Conservation (phyloP, 2,888 invertebrate genomes). For the Drosophila kokeensis region DNA sequence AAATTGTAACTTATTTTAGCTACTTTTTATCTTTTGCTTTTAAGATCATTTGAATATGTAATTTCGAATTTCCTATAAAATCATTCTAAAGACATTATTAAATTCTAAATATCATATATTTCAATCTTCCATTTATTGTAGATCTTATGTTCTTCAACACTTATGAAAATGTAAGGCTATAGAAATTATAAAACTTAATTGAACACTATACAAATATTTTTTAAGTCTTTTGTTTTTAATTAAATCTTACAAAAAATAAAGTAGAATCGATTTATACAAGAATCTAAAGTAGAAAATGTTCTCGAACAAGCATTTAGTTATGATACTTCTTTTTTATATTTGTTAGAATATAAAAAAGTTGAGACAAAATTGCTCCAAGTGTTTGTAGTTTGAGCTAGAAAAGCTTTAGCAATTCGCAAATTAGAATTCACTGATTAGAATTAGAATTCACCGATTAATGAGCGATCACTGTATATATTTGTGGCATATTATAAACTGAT, state of each 20-base stretch:
- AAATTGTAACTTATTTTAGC: neutral
- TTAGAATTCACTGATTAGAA: neutral
- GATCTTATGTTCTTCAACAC: neutral
- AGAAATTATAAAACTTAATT: neutral
- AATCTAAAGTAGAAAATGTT: neutral
- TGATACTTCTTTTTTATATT: neutral
- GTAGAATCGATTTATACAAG: neutral
- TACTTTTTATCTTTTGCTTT: neutral
- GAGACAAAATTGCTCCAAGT: neutral
- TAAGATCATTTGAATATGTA: slow-evolving; percentile 5
- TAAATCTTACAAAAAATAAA: neutral
- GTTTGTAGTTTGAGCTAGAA: neutral
- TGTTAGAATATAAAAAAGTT: neutral
- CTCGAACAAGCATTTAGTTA: neutral
- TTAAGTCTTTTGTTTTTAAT: neutral
- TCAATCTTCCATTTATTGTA: neutral
- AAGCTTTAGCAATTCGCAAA: neutral
- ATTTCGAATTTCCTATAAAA: neutral
- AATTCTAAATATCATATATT: neutral
- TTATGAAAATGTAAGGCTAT: neutral
- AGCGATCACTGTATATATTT: slow-evolving; percentile 5
- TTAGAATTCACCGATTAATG: neutral
- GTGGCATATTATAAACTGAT: neutral
- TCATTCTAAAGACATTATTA: neutral
- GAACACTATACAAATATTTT: neutral